phyloP scores from a whole-genome alignment of 2,888 invertebrate species.

The Habroteleia sp. region DNA sequence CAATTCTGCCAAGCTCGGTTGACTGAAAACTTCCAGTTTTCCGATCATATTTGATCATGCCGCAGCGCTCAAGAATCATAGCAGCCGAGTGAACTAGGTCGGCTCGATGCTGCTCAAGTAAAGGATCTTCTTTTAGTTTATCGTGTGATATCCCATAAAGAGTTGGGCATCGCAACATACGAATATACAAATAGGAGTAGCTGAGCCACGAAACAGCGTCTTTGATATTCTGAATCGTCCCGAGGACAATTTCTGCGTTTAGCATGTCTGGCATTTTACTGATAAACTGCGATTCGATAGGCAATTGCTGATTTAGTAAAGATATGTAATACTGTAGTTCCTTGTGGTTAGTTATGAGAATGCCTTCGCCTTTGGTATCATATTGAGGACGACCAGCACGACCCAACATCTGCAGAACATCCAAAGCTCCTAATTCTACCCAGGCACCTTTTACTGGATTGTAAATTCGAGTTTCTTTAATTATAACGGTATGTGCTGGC shows the following conservation, averaged over 20 bases:
- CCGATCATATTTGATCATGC: slow-evolving; percentile 96
- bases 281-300: slow-evolving; percentile 98
- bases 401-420: slow-evolving; percentile 99
- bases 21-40: slow-evolving; percentile 94
- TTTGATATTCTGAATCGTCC: slow-evolving; percentile 93
- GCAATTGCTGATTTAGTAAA: slow-evolving; percentile 97
- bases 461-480: slow-evolving; percentile 99
- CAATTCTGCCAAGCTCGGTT: slow-evolving; percentile 97
- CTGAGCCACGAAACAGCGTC: slow-evolving; percentile 97
- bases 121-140: slow-evolving; percentile 89
- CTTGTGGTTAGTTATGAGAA: slow-evolving; percentile 98
- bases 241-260: slow-evolving; percentile 98
- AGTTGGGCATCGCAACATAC: slow-evolving; percentile 95
- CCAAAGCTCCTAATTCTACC: slow-evolving; percentile 98
- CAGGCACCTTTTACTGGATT: slow-evolving; percentile 99
- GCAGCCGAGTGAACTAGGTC: slow-evolving; percentile 99
- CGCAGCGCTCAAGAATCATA: slow-evolving; percentile 93
- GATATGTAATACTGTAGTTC: slow-evolving; percentile 99
- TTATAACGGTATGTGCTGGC: slow-evolving; percentile 99
- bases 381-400: slow-evolving; percentile 97
- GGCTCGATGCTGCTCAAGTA: slow-evolving; percentile 94
- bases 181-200: slow-evolving; percentile 97
- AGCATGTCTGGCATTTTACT: slow-evolving; percentile 97
- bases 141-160: slow-evolving; percentile 92
- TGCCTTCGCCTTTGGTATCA: slow-evolving; percentile 98